Conservation (phyloP, 2,113 vertebrate genomes). For the Otus sunia region DNA sequence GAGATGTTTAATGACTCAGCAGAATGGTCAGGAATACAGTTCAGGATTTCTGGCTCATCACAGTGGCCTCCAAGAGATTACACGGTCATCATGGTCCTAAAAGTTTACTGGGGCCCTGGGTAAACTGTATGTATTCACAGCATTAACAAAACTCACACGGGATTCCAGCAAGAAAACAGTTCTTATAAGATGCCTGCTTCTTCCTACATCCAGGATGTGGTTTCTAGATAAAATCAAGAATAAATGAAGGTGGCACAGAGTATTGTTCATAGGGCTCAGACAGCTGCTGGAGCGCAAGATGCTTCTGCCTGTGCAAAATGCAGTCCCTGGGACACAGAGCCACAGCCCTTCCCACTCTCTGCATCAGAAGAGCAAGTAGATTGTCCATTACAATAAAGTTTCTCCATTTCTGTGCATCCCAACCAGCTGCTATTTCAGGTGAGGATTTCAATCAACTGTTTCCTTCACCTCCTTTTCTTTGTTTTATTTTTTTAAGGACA, state of each 20-base stretch:
- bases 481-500: background rate
- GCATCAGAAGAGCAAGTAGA: background rate
- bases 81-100: background rate
- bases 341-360: background rate
- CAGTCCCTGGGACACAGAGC: background rate
- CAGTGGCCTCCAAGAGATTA: background rate
- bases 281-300: background rate
- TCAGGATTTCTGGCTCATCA: background rate
- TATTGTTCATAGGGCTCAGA: background rate
- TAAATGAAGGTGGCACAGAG: background rate
- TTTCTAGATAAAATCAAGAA: background rate
- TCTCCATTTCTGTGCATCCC: background rate
- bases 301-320: background rate
- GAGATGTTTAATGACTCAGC: conserved; percentile 37
- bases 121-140: background rate
- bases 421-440: background rate
- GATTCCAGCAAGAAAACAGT: background rate
- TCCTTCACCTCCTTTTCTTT: background rate
- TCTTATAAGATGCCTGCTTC: background rate
- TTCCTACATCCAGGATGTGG: background rate
- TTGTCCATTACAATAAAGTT: background rate
- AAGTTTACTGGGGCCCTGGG: background rate
- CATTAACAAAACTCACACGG: background rate
- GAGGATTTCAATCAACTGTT: background rate
- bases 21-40: background rate